Evolutionary conservation across 2,888 invertebrate species (phyloP).

Genomic region (Aphidius colemani): DNA sequence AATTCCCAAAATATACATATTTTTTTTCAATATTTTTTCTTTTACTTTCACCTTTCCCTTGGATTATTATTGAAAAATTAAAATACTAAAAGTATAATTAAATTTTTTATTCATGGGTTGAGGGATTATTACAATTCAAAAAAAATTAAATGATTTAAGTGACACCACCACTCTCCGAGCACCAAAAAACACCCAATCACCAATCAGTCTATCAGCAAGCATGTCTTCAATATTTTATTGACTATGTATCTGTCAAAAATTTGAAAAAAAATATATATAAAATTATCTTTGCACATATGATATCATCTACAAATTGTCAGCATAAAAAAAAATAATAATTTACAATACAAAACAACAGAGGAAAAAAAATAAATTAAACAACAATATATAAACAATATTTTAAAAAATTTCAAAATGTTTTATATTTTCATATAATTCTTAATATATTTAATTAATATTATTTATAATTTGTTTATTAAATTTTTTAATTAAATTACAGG

Average conservation of each 20-base stretch:
- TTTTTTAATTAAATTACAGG: conserved; percentile 62
- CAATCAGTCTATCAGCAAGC: conserved; percentile 57
- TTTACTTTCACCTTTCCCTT: conserved; percentile 47
- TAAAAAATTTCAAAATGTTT: conserved; percentile 7
- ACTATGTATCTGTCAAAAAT: conserved; percentile 27
- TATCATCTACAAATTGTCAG: conserved; percentile 3
- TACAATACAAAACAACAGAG: conserved; percentile 10
- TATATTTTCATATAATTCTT: no score
- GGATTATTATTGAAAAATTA: conserved; percentile 29
- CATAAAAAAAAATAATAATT: conserved; percentile 2
- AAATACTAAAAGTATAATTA: conserved; percentile 15
- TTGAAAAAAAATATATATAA: conserved; percentile 15
- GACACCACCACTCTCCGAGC: conserved; percentile 54
- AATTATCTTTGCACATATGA: conserved; percentile 20
- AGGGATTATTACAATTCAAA: conserved; percentile 28
- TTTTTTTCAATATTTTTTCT: conserved; percentile 11
- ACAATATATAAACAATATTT: conserved; percentile 11
- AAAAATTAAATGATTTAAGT: conserved; percentile 18
- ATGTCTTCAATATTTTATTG: conserved; percentile 48
- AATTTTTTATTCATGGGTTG: conserved; percentile 15
- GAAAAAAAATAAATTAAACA: conserved; percentile 15
- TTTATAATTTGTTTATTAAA: neutral
- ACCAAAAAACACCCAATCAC: conserved; percentile 57
- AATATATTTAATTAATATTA: neutral
- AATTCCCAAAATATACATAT: conserved; percentile 4